Conservation (phyloP, 2,888 invertebrate species). For the Diloba caeruleocephala region DNA sequence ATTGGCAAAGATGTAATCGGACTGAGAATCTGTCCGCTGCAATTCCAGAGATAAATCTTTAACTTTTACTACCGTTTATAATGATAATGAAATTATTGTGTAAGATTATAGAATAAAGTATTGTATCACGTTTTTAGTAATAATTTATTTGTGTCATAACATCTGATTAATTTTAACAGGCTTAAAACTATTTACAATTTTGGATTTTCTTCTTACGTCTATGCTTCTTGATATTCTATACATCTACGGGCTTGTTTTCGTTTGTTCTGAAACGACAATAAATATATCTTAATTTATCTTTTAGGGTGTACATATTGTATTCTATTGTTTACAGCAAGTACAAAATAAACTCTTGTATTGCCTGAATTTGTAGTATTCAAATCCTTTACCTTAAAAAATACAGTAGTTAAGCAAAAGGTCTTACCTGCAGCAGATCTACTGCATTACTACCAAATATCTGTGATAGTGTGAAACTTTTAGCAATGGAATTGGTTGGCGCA, state of each 20-base stretch:
- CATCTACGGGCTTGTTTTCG: conserved; percentile 65
- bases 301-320: conserved; percentile 31
- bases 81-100: conserved; percentile 49
- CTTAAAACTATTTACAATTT: conserved; percentile 27
- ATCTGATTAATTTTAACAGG: conserved; percentile 8
- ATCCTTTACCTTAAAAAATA: too few relatives aligned
- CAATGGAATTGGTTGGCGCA: too few relatives aligned
- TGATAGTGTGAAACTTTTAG: too few relatives aligned
- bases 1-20: conserved; percentile 97
- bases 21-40: conserved; percentile 92
- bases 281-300: conserved; percentile 1
- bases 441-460: too few relatives aligned
- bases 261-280: conserved; percentile 61
- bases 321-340: background rate
- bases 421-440: too few relatives aligned
- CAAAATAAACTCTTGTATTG: conserved; percentile 40
- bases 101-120: conserved; percentile 59
- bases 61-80: conserved; percentile 37
- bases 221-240: conserved; percentile 45
- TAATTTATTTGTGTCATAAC: conserved; percentile 53
- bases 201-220: conserved; percentile 6
- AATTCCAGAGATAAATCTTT: conserved; percentile 81
- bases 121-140: conserved; percentile 53
- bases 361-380: conserved; percentile 13
- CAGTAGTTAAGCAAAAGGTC: too few relatives aligned